Conservation (phyloP, 2,797 vertebrate species). For the Ceryle rudis region DNA sequence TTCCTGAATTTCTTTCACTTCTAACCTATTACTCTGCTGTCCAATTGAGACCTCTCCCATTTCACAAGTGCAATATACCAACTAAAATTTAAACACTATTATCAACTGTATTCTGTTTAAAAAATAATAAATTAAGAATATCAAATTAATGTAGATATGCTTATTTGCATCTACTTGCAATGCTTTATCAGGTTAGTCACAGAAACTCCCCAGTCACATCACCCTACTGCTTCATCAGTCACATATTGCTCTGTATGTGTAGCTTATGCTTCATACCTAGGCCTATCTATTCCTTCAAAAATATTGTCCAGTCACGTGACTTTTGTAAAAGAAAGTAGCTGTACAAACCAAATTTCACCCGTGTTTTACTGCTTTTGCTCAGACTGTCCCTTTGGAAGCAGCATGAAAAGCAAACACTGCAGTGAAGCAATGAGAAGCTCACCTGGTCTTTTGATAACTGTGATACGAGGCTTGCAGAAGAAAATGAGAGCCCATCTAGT, state of each 20-base stretch:
- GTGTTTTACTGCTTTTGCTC: not conserved
- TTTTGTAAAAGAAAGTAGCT: not conserved
- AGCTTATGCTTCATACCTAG: not conserved
- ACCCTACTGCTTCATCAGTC: not conserved
- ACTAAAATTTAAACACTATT: not conserved
- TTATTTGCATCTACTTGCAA: not conserved
- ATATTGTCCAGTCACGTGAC: not conserved
- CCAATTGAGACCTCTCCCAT: not conserved
- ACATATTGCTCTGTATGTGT: accelerated
- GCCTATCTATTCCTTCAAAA: not conserved
- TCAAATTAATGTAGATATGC: not conserved
- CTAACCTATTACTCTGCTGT: not conserved
- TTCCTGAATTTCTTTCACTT: not conserved
- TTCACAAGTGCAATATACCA: not conserved
- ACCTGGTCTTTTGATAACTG: not conserved
- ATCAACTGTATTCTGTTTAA: not conserved
- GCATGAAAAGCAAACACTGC: not conserved
- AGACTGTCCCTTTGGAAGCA: not conserved
- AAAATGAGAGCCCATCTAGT: not conserved
- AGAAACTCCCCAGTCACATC: not conserved
- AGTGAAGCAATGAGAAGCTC: not conserved
- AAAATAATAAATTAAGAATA: not conserved
- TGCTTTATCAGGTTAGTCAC: not conserved
- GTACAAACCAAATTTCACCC: not conserved
- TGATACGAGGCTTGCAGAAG: not conserved